Conservation (phyloP, 2,113 vertebrate genomes). For the Lepus europaeus region DNA sequence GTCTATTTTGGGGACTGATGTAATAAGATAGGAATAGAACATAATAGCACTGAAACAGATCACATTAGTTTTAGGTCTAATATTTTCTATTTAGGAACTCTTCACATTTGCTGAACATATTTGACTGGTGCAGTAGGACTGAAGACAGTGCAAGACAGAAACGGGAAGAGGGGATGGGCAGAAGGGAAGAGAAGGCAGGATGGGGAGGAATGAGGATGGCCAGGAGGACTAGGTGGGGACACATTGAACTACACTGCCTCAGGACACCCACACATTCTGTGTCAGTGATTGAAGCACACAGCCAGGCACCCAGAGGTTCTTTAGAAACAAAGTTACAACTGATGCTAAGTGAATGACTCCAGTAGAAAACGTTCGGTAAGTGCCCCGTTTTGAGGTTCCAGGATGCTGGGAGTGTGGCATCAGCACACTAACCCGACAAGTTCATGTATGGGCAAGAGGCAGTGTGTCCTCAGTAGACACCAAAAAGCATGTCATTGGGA, state of each 20-base stretch:
- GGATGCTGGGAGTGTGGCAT: rapidly evolving
- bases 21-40: neutral
- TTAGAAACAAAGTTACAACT: neutral
- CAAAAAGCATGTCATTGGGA: neutral
- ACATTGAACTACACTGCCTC: neutral
- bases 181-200: neutral
- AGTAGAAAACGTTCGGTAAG: neutral
- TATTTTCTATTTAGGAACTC: neutral
- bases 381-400: neutral
- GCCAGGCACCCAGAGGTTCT: neutral
- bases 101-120: neutral
- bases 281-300: neutral
- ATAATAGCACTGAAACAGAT: neutral
- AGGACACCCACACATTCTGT: too few species aligned
- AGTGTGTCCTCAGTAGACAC: neutral
- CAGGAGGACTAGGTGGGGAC: rapidly evolving
- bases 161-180: rapidly evolving
- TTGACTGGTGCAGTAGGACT: neutral
- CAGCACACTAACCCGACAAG: rapidly evolving
- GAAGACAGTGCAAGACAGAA: neutral
- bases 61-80: neutral
- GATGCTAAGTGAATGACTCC: rapidly evolving
- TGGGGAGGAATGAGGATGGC: rapidly evolving
- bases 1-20: neutral
- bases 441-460: rapidly evolving